These are phyloP conservation scores for Chloroclysta siterata DNA, from an alignment of 2,888 invertebrate species.

Conservation along the genomic window DNA sequence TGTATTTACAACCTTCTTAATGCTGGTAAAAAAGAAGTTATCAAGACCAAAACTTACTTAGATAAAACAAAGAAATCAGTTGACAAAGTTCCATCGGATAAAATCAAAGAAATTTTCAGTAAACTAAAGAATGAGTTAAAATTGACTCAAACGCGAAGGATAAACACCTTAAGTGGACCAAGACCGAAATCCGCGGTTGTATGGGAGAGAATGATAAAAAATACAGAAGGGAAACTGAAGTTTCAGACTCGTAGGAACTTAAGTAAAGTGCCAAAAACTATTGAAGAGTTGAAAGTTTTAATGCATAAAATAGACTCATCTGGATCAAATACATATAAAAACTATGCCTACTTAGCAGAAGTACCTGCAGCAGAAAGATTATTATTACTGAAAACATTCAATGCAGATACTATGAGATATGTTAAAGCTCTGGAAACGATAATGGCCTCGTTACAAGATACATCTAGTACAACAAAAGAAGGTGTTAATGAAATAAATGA, in stretches of 20 bases:
- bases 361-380: slow-evolving; percentile 58
- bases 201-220: slow-evolving; percentile 69
- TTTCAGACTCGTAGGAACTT: slow-evolving; percentile 53
- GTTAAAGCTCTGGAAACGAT: slow-evolving; percentile 55
- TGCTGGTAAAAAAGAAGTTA: slow-evolving; percentile 10
- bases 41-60: not conserved
- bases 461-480: slow-evolving; percentile 46
- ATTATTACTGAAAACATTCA: slow-evolving; percentile 62
- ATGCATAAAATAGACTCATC: slow-evolving; percentile 55
- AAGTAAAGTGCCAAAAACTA: slow-evolving; percentile 48
- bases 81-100: slow-evolving; percentile 42
- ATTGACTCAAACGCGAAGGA: slow-evolving; percentile 52
- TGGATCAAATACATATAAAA: slow-evolving; percentile 60
- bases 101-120: slow-evolving; percentile 58
- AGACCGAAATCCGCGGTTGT: slow-evolving; percentile 66
- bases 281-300: slow-evolving; percentile 54
- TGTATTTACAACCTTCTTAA: slow-evolving; percentile 68
- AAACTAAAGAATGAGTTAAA: slow-evolving; percentile 59
- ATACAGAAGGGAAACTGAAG: slow-evolving; percentile 49
- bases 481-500: slow-evolving; percentile 51
- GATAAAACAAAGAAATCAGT: slow-evolving; percentile 30
- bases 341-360: slow-evolving; percentile 49
- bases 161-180: slow-evolving; percentile 34
- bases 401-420: slow-evolving; percentile 56
- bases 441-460: slow-evolving; percentile 42